A percentile compares a stretch with the other conserved stretches of the same genome.
Conservation (phyloP, 2,797 vertebrate genomes). For the Saguinus oedipus region DNA sequence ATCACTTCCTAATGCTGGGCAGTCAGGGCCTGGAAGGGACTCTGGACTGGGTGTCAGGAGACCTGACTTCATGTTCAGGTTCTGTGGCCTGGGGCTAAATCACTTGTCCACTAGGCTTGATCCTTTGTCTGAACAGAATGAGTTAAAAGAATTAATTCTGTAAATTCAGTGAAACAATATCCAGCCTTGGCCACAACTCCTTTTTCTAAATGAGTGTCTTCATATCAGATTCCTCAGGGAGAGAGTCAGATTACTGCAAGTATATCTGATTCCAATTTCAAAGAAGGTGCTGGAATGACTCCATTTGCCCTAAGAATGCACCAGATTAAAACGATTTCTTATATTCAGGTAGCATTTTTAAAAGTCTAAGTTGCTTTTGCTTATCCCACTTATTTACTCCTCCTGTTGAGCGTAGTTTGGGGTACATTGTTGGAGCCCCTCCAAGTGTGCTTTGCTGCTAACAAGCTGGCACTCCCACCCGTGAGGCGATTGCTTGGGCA, state of each 20-base stretch:
- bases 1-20: background rate
- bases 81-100: background rate
- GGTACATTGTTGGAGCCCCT: background rate
- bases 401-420: background rate
- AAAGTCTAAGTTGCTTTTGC: background rate
- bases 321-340: background rate
- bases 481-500: background rate
- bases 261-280: slow-evolving; percentile 37
- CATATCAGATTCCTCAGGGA: background rate
- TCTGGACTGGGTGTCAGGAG: background rate
- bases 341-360: background rate
- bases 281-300: background rate
- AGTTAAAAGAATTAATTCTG: slow-evolving; percentile 9
- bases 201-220: background rate
- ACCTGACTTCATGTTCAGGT: background rate
- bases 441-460: background rate
- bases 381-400: background rate
- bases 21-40: background rate
- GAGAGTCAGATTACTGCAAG: background rate
- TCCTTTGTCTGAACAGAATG: background rate
- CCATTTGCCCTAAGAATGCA: background rate
- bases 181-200: background rate
- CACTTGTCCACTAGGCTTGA: background rate
- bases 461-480: background rate
- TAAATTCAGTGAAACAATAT: background rate